Base-by-base conservation (phyloP, 2,888 invertebrate genomes). In the Cylindroiulus punctatus region DNA sequence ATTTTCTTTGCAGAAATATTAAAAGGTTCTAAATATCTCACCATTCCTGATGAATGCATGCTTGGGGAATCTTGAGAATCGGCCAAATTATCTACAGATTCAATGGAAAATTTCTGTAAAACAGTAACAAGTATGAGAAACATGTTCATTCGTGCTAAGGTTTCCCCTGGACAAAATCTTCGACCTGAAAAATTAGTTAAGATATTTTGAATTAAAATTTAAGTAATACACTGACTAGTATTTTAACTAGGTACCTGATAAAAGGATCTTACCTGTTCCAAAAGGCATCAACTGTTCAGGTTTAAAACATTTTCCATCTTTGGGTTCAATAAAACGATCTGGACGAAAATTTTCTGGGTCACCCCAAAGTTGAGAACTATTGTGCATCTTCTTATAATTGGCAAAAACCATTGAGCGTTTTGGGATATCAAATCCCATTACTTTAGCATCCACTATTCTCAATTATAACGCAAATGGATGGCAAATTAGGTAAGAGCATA, bases 331-430 rank as follows among this genome's bases (percentile, higher is more conserved):
- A 36, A 85, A 85, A 4, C 85, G 85, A 42, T 85, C 85, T n/a
- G 85, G 85, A 32, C 85, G 26, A 57, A 85, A 85, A 10, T 65
- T 65, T 5, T 85, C 85, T n/a, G 85, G 85, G 17, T 85, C 85
- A 32, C 65, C 65, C 85, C 85, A 85, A 7, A 85, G 32, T n/a
- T 57, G 36, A 26, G 57, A 22, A 32, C 57, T 57, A 22, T 19
- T 52, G 36, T 85, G 85, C 26, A 85, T 17, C 19, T 65, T 65
- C 17, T 26, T 65, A 22, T 52, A 65, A 40, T 65, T 65, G 22
- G 57, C 36, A 32, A 57, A 65, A 2, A 85, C 65, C 26, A 36
- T 85, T 14, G 57, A 44, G 0, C 36, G 40, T 65, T 47, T 85
- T n/a, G 65, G 85, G 26, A 85, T 65, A 22, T 85, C 85, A 19